These are phyloP conservation scores for Recurvirostra avosetta DNA, from an alignment of 2,113 vertebrate genomes.

Conservation along the genomic window DNA sequence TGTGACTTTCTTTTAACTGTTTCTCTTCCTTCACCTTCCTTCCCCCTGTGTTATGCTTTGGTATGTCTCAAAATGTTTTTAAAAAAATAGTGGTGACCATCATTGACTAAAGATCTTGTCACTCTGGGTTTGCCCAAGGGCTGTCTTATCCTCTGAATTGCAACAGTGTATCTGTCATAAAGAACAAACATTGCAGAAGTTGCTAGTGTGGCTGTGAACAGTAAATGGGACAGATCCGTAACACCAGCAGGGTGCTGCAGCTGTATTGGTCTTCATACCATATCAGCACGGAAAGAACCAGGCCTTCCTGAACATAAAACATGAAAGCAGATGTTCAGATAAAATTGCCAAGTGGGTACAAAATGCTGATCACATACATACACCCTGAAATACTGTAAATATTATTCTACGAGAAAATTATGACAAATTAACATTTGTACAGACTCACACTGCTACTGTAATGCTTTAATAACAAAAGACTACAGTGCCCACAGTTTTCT, in stretches of 20 bases:
- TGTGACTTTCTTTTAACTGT: not conserved
- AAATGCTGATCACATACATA: not conserved
- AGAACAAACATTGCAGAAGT: fast-evolving
- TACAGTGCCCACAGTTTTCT: not conserved
- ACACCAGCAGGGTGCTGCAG: too few relatives aligned
- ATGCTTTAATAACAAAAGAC: not conserved
- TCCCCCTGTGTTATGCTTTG: not conserved
- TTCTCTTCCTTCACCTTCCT: not conserved
- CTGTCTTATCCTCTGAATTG: not conserved
- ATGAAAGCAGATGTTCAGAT: not conserved
- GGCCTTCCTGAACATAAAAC: not conserved
- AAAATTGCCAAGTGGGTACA: not conserved
- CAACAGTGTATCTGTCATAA: not conserved
- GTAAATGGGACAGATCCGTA: not conserved
- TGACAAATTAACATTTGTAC: not conserved
- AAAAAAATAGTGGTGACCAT: not conserved
- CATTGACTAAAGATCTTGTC: not conserved
- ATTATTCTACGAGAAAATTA: not conserved
- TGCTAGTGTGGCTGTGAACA: not conserved
- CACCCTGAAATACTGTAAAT: constrained; percentile 11
- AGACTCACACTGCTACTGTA: not conserved
- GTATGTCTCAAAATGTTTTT: not conserved
- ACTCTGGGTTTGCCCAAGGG: not conserved
- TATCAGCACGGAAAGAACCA: not conserved
- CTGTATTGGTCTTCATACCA: not conserved